These are phyloP conservation scores for Macrostomum lignano DNA, from an alignment of 1,140 invertebrate species.

Conservation along the genomic window DNA sequence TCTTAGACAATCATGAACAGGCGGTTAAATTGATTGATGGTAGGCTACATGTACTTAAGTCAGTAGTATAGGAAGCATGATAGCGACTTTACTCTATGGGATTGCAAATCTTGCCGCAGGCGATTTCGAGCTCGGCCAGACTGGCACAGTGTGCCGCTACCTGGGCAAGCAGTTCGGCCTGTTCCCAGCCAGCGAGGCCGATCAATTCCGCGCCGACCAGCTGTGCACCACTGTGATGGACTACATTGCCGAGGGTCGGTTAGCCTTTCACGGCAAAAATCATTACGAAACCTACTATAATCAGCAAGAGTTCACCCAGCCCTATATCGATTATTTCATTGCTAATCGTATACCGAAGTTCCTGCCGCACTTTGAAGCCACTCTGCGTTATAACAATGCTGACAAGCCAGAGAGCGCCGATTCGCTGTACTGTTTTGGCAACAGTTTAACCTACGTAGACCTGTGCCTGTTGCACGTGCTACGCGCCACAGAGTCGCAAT, in stretches of 20 bases:
- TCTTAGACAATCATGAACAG: too few relatives aligned
- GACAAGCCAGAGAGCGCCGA: too few relatives aligned
- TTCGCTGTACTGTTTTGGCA: too few relatives aligned
- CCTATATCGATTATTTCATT: slow-evolving; percentile 12
- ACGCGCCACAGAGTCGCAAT: too few relatives aligned
- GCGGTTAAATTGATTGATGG: too few relatives aligned
- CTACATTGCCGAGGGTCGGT: slow-evolving; percentile 13
- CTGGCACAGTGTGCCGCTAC: slow-evolving; percentile 11
- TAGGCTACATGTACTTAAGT: too few relatives aligned
- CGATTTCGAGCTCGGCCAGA: slow-evolving; percentile 11
- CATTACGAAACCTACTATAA: slow-evolving; percentile 10
- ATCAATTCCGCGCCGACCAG: slow-evolving; percentile 12
- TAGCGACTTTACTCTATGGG: too few relatives aligned
- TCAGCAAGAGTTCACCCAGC: slow-evolving; percentile 13
- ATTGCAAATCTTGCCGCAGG: slow-evolving; percentile 9
- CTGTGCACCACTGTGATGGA: slow-evolving; percentile 6
- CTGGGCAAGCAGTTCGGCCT: slow-evolving; percentile 33
- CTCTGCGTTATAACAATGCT: too few relatives aligned
- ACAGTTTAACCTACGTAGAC: too few relatives aligned
- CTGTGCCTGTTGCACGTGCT: too few relatives aligned
- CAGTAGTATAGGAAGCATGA: too few relatives aligned
- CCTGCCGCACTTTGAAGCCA: slow-evolving; percentile 13
- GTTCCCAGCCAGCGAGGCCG: slow-evolving; percentile 36
- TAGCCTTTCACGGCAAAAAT: slow-evolving; percentile 12
- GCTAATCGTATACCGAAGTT: slow-evolving; percentile 11